Conservation (phyloP, 2,888 invertebrate species). For the Drosophila cognata region DNA sequence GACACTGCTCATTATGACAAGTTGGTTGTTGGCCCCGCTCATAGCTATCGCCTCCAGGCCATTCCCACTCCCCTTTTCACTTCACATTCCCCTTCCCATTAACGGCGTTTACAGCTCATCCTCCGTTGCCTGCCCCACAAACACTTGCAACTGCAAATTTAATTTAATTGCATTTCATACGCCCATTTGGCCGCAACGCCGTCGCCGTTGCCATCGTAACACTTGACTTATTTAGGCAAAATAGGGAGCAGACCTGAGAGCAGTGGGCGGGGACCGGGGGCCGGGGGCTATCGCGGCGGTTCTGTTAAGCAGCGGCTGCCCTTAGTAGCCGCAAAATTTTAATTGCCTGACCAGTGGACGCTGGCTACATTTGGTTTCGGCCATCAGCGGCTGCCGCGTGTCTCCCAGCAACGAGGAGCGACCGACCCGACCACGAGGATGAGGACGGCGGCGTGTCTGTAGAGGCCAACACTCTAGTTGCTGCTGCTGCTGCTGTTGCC, state of each 20-base stretch:
- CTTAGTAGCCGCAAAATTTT: slow-evolving; percentile 68
- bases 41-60: not conserved
- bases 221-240: slow-evolving; percentile 76
- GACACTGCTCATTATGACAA: slow-evolving; percentile 75
- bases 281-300: slow-evolving; percentile 16
- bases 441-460: slow-evolving; percentile 32
- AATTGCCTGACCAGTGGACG: slow-evolving; percentile 68
- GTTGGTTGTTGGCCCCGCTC: slow-evolving; percentile 42
- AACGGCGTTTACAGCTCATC: slow-evolving; percentile 15
- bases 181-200: slow-evolving; percentile 76
- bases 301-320: slow-evolving; percentile 50
- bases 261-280: not conserved
- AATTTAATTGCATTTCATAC: slow-evolving; percentile 80
- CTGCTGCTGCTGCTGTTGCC: slow-evolving; percentile 24
- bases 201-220: slow-evolving; percentile 52
- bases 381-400: slow-evolving; percentile 47
- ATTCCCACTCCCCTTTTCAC: not conserved
- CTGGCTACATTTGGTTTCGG: slow-evolving; percentile 64
- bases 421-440: slow-evolving; percentile 16
- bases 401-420: slow-evolving; percentile 40
- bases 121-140: slow-evolving; percentile 44
- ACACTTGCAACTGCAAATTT: slow-evolving; percentile 76
- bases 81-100: not conserved
- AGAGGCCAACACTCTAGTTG: slow-evolving; percentile 50
- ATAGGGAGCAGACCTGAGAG: slow-evolving; percentile 4